Base-by-base conservation (phyloP, 2,797 vertebrate species). In the Carapus acus region DNA sequence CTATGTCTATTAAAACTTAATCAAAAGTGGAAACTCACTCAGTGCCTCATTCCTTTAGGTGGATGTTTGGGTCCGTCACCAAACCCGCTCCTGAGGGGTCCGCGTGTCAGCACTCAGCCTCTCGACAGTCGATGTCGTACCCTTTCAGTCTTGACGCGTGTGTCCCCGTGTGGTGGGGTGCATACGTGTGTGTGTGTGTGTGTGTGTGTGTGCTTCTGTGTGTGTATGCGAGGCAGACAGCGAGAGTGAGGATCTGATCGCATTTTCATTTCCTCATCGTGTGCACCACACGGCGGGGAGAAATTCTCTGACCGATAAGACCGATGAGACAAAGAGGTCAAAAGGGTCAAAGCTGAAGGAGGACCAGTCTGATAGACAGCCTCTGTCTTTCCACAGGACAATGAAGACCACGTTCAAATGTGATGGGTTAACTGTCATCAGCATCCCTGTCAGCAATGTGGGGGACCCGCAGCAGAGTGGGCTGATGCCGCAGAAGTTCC, bases 401-500 rank as follows among this genome's bases (percentile, higher is more conserved):
- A 86, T 84, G 86, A 86, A 56, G 71, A 77, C 73, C 58, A 85
- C 87, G 0, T 89, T 88, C 34, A 40, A 45, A 2, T 82, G 84
- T 6, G 77, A 89, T 44, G 77, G 86, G 8, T 54, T 76, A 1
- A 88, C 88, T 74, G 64, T 87, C 69, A 88, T 90, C 78, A 86
- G 79, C 20, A 88, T 90, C 31, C 83, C 86, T 1, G 62, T 88
- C 7, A 62, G 72, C 21, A 81, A 17, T 51, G 38, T 86, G 34
- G 64, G 6, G 21, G 31, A 63, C 0, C 15, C 24, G 4, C 7
- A 8, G 33, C 69, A 67, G 0, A 81, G 74, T 2, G 67, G 73
- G 2, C 64, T 86, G 65, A 73, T 88, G 82, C 87, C 85, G 0
- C 73, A 88, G 2, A 82, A 72, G 1, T 88, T 89, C 69, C 58